Evolutionary conservation across 2,113 vertebrate species (phyloP).

Genomic region (Cavia porcellus): DNA sequence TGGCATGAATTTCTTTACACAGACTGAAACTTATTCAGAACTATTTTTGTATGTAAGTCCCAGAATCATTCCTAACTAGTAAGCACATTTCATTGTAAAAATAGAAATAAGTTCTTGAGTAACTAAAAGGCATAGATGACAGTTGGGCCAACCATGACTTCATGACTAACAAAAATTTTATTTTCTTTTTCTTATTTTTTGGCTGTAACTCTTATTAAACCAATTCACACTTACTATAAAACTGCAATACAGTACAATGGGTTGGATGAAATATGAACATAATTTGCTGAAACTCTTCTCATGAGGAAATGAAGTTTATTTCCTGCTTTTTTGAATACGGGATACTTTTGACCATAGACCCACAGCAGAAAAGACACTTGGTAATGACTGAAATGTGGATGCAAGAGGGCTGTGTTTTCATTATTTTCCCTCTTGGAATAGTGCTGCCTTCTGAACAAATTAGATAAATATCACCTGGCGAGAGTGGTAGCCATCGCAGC

Average conservation of each 20-base stretch:
- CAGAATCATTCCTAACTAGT: background rate
- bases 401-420: background rate
- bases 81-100: constrained; percentile 49
- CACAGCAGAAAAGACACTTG: background rate
- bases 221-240: background rate
- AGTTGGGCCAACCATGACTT: background rate
- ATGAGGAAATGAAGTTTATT: background rate
- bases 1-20: constrained; percentile 32
- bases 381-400: background rate
- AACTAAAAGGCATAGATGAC: background rate
- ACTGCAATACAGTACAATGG: background rate
- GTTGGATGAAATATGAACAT: background rate
- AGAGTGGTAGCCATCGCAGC: background rate
- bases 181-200: background rate
- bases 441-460: background rate
- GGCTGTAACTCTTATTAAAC: constrained; percentile 22
- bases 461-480: background rate
- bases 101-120: background rate
- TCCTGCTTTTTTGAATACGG: background rate
- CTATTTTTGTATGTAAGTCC: background rate
- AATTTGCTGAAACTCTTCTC: background rate
- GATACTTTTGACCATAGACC: background rate
- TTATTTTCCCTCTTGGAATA: background rate
- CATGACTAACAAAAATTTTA: background rate
- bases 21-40: constrained; percentile 7